Evolutionary conservation across 1,140 invertebrate genomes (phyloP), one percentile per base, ranked within the genome.

Genomic region (Oedothorax gibbosus): DNA sequence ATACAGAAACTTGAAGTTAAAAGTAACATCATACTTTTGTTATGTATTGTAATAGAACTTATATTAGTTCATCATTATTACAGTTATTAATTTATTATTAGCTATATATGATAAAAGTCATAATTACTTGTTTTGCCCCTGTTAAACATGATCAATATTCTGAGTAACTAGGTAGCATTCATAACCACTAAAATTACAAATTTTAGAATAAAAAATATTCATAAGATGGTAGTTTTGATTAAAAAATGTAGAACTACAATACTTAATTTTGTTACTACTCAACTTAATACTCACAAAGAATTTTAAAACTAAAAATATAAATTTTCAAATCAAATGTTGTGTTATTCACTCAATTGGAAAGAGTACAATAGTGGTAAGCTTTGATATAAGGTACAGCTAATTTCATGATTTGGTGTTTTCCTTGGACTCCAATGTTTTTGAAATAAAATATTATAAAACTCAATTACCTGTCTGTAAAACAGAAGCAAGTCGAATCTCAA

Each of bases 401-500:
- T 18, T 53, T 54, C n/a, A 18, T 18, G 54, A n/a, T 20, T n/a
- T 18, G 35, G 21, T 18, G 9, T 73, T 51, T 11, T 35, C 15
- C 9, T 60, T 53, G 7, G 7, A 10, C 9, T 57, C 0, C 0
- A 8, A 4, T 69, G 10, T 18, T 50, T 69, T 0, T 11, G 35
- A 2, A 35, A 49, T 56, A n/a, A 0, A 56, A 12, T 56, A 15
- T 54, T 77, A 53, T 53, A 73, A 35, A 35, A 35, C 35, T 5
- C 35, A 35, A 35, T 35, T 73, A 86, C 85, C 85, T 60, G 87
- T 62, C 57, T 76, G 84, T 20, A 87, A 81, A 62, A 80, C 86
- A 78, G 90, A 90, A 18, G 91, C 91, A n/a, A 91, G 86, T 71
- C 90, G 66, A 12, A 91, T 88, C 88, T 91, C 90, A 89, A 91